These are phyloP conservation scores for Dynastes maya DNA, from an alignment of 2,888 invertebrate species.

Conservation along the genomic window DNA sequence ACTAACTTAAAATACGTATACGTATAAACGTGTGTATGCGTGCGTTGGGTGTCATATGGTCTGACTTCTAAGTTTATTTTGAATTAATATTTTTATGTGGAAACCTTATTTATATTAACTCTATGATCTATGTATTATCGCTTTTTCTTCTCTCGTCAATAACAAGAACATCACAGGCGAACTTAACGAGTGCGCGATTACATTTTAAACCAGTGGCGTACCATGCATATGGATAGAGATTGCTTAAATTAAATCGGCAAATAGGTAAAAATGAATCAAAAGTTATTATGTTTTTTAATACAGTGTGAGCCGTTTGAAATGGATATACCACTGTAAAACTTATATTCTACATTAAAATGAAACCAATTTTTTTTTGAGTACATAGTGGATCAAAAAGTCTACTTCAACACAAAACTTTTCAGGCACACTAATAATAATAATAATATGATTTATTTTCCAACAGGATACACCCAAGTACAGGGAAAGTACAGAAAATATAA, in stretches of 20 bases:
- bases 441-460: no score
- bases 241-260: no score
- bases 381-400: no score
- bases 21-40: slow-evolving; percentile 44
- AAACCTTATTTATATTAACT: slow-evolving; percentile 54
- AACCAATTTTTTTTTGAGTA: no score
- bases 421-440: no score
- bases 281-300: no score
- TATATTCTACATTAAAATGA: no score
- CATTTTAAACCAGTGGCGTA: slow-evolving; percentile 6
- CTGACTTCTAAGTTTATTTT: slow-evolving; percentile 57
- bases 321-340: no score
- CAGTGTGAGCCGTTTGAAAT: no score
- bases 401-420: no score
- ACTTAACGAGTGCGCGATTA: slow-evolving; percentile 9
- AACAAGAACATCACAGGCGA: slow-evolving; percentile 12
- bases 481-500: no score
- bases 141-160: slow-evolving; percentile 44
- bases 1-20: slow-evolving; percentile 50
- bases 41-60: slow-evolving; percentile 57
- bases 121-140: slow-evolving; percentile 55
- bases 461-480: no score
- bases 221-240: background rate
- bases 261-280: slow-evolving; percentile 17
- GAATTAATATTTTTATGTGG: slow-evolving; percentile 59